phyloP scores from a whole-genome alignment of 2,888 invertebrate species.

The Dimorphilus gyrociliatus region DNA sequence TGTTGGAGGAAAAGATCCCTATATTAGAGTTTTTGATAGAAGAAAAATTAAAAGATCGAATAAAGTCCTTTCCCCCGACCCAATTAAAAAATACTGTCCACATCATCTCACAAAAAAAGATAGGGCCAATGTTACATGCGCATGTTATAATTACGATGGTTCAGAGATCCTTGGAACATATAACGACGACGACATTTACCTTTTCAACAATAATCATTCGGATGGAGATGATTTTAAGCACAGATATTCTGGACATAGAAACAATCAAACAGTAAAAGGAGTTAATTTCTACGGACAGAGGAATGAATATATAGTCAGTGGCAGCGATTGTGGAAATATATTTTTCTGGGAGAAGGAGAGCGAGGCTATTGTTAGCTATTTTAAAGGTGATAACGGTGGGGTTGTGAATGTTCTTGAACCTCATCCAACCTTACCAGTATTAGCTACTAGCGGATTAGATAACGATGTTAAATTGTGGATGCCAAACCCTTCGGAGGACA shows the following conservation, averaged over 20 bases:
- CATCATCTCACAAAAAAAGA: conserved; percentile 41
- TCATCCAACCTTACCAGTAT: conserved; percentile 66
- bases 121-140: conserved; percentile 60
- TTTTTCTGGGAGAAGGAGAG: conserved; percentile 73
- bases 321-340: conserved; percentile 77
- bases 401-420: conserved; percentile 83
- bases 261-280: conserved; percentile 58
- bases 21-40: conserved; percentile 42
- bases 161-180: conserved; percentile 74
- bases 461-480: conserved; percentile 83
- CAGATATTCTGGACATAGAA: conserved; percentile 49
- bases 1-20: conserved; percentile 63
- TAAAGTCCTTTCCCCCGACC: conserved; percentile 8
- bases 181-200: conserved; percentile 77
- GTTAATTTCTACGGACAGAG: conserved; percentile 82
- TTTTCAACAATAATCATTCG: conserved; percentile 53
- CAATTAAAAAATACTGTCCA: conserved; percentile 49
- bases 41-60: conserved; percentile 1
- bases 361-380: conserved; percentile 71
- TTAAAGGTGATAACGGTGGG: conserved; percentile 32
- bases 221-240: conserved; percentile 43
- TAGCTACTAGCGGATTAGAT: conserved; percentile 81
- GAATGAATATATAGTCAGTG: conserved; percentile 76
- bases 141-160: conserved; percentile 76
- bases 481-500: no score